Evolutionary conservation across 2,888 invertebrate species (phyloP).

Genomic region (Strigamia maritima): DNA sequence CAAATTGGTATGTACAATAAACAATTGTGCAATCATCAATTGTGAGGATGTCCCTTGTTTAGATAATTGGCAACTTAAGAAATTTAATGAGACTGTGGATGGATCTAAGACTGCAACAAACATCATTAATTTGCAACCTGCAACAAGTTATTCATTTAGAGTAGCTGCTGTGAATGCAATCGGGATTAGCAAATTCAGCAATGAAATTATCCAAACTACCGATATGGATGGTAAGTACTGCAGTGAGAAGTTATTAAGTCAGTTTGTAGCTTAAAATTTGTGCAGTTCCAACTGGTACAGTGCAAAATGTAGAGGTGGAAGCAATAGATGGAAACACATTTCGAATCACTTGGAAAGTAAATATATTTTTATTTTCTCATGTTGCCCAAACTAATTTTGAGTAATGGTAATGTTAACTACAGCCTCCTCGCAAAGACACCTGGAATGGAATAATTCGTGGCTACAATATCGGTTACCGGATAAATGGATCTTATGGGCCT

Average conservation of each 20-base stretch:
- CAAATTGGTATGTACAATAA: not conserved
- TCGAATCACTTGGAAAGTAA: constrained; percentile 21
- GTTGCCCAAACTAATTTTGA: not conserved
- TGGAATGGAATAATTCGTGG: constrained; percentile 36
- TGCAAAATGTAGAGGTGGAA: constrained; percentile 18
- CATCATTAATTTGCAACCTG: constrained; percentile 36
- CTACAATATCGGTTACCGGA: constrained; percentile 8
- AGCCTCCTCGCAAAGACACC: constrained; percentile 18
- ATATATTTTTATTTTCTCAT: not conserved
- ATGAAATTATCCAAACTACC: constrained; percentile 35
- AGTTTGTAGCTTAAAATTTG: not conserved
- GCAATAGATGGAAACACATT: constrained; percentile 22
- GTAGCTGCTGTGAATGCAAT: constrained; percentile 41
- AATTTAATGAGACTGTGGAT: constrained; percentile 28
- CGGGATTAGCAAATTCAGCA: constrained; percentile 40
- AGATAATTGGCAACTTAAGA: constrained; percentile 21
- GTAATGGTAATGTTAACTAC: not conserved
- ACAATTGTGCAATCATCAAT: too few species aligned
- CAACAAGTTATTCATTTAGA: constrained; percentile 39
- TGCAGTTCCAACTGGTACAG: not conserved
- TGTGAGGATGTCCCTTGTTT: too few species aligned
- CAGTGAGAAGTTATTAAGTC: not conserved
- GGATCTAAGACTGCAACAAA: constrained; percentile 35
- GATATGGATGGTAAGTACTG: constrained; percentile 38
- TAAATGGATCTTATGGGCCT: not conserved